Evolutionary conservation across 1,140 invertebrate genomes (phyloP).

Genomic region (Drosophila busckii): DNA sequence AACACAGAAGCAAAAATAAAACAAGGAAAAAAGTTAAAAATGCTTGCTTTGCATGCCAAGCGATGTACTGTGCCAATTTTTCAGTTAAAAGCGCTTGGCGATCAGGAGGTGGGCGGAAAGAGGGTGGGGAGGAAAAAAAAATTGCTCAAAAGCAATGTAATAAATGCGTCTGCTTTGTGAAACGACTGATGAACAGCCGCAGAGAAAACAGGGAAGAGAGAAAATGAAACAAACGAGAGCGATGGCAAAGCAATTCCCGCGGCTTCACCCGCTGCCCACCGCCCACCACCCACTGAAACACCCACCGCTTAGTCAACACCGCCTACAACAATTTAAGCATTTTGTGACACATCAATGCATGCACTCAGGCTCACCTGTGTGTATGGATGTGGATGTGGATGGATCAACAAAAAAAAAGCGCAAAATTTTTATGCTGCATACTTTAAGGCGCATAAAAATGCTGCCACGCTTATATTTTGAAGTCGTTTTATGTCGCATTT

Average conservation of each 20-base stretch:
- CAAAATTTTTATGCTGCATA: slow-evolving; percentile 59
- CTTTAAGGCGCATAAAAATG: slow-evolving; percentile 73
- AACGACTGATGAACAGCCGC: slow-evolving; percentile 57
- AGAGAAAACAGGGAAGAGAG: slow-evolving; percentile 45
- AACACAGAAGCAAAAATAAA: background rate
- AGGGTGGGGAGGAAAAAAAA: slow-evolving; percentile 15
- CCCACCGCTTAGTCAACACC: background rate
- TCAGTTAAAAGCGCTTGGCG: slow-evolving; percentile 72
- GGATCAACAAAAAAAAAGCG: slow-evolving; percentile 1
- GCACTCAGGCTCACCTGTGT: slow-evolving; percentile 44
- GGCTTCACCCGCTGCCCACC: no score
- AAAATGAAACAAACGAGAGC: slow-evolving; percentile 21
- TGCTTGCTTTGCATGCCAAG: slow-evolving; percentile 70
- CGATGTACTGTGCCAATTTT: slow-evolving; percentile 68
- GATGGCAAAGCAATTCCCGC: no score
- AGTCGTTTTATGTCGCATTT: slow-evolving; percentile 76
- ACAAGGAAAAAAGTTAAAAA: slow-evolving; percentile 36
- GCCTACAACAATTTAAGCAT: slow-evolving; percentile 24
- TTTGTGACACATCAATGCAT: slow-evolving; percentile 61
- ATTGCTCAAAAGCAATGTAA: slow-evolving; percentile 66
- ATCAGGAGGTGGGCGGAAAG: slow-evolving; percentile 3
- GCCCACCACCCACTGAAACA: no score
- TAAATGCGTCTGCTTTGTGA: slow-evolving; percentile 66
- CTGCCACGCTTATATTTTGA: slow-evolving; percentile 63
- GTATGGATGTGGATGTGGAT: background rate